These are phyloP conservation scores for Clunio marinus DNA, from an alignment of 2,888 invertebrate genomes.

Conservation along the genomic window DNA sequence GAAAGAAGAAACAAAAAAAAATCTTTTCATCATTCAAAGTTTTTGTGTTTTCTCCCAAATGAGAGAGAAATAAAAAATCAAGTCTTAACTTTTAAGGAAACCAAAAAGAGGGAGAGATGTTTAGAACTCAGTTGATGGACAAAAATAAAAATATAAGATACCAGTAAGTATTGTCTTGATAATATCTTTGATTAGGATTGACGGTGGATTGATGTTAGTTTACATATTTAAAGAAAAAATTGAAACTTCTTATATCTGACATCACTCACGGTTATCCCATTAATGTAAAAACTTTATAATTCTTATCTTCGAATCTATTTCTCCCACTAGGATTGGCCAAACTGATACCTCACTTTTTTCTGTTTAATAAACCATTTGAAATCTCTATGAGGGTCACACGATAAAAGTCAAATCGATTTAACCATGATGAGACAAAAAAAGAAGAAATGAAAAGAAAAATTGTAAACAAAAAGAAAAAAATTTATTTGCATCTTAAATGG, in stretches of 20 bases:
- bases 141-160: too few species aligned
- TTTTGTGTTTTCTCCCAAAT: background rate
- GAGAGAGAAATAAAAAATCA: background rate
- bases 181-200: too few species aligned
- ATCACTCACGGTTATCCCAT: too few species aligned
- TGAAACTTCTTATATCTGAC: too few species aligned
- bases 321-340: constrained; percentile 43
- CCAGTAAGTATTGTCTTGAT: too few species aligned
- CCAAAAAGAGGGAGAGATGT: background rate
- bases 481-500: too few species aligned
- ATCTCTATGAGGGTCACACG: background rate
- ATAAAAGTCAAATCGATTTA: background rate
- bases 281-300: background rate
- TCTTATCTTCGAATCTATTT: background rate
- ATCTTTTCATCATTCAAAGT: background rate
- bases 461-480: too few species aligned
- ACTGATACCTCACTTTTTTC: constrained; percentile 44
- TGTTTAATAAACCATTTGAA: constrained; percentile 42
- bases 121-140: background rate
- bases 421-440: background rate
- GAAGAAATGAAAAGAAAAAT: too few species aligned
- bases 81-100: background rate
- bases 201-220: too few species aligned
- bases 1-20: constrained; percentile 1
- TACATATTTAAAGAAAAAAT: too few species aligned